Conservation (phyloP, 2,888 invertebrate genomes). For the Fragum sueziense region DNA sequence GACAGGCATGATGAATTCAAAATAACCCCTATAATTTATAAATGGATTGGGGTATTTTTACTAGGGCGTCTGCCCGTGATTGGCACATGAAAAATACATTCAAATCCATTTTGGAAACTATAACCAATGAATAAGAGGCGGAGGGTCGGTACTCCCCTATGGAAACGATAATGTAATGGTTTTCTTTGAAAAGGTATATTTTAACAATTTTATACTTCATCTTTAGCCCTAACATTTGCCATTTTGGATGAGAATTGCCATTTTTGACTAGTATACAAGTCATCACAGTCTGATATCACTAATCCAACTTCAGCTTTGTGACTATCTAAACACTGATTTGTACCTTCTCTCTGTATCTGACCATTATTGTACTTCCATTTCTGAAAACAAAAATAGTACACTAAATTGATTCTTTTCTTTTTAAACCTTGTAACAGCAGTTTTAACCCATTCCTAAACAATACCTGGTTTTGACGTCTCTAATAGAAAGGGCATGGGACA, state of each 20-base stretch:
- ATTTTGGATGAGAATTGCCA: slow-evolving; percentile 64
- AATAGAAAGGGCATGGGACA: too few relatives aligned
- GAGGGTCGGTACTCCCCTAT: not conserved
- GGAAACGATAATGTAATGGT: too few relatives aligned
- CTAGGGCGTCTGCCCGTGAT: too few relatives aligned
- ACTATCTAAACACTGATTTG: slow-evolving; percentile 80
- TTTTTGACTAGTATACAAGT: slow-evolving; percentile 64
- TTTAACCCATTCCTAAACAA: too few relatives aligned
- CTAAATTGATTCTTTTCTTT: too few relatives aligned
- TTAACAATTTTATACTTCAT: slow-evolving; percentile 38
- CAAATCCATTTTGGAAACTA: not conserved
- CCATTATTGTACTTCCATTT: slow-evolving; percentile 65
- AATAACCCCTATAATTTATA: too few relatives aligned
- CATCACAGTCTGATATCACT: slow-evolving; percentile 74
- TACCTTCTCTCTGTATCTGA: slow-evolving; percentile 72
- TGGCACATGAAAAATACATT: too few relatives aligned
- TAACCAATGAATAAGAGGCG: not conserved
- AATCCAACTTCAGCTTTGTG: slow-evolving; percentile 75
- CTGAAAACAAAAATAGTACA: slow-evolving; percentile 58
- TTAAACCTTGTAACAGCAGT: too few relatives aligned
- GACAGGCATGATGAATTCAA: too few relatives aligned
- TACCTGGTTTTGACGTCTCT: too few relatives aligned
- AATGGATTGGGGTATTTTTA: too few relatives aligned
- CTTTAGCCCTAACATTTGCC: slow-evolving; percentile 25
- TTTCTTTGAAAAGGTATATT: too few relatives aligned